phyloP scores from a whole-genome alignment of 2,797 vertebrate genomes.

The Antennarius maculatus region DNA sequence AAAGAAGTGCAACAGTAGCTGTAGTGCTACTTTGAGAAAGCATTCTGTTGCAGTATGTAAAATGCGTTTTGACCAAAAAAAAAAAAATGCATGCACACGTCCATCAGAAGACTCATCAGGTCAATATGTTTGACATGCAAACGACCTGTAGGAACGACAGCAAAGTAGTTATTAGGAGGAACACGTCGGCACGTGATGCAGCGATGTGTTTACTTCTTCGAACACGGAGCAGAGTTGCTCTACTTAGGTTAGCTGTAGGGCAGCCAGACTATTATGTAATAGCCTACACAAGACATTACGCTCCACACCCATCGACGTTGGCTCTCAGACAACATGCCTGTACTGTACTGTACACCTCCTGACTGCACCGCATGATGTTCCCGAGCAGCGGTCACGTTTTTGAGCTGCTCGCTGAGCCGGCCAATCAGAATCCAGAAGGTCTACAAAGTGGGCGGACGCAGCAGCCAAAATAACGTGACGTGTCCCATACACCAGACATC shows the following conservation, averaged over 20 bases:
- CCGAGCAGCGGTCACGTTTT: conserved; percentile 76
- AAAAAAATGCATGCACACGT: background rate
- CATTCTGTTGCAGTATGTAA: background rate
- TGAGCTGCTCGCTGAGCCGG: conserved; percentile 38
- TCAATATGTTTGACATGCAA: background rate
- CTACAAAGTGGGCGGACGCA: conserved; percentile 29
- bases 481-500: fast-evolving
- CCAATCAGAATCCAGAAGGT: conserved; percentile 64
- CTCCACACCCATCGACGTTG: conserved; percentile 38
- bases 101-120: background rate
- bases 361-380: conserved; percentile 58
- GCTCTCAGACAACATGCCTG: conserved; percentile 29
- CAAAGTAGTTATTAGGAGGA: no score
- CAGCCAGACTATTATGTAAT: conserved; percentile 61
- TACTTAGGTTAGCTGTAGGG: conserved; percentile 23
- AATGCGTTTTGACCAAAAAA: no score
- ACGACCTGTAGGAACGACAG: background rate
- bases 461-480: conserved; percentile 36
- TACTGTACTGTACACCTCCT: conserved; percentile 24
- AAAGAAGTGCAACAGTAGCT: background rate
- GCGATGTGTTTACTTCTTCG: conserved; percentile 44
- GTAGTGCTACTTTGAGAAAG: no score
- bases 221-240: conserved; percentile 16
- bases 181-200: conserved; percentile 47
- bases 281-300: conserved; percentile 16